Percentiles rank a stretch among this genome's conserved stretches.
Evolutionary conservation across 2,888 invertebrate genomes (phyloP).

Genomic region (Tipula confusa): DNA sequence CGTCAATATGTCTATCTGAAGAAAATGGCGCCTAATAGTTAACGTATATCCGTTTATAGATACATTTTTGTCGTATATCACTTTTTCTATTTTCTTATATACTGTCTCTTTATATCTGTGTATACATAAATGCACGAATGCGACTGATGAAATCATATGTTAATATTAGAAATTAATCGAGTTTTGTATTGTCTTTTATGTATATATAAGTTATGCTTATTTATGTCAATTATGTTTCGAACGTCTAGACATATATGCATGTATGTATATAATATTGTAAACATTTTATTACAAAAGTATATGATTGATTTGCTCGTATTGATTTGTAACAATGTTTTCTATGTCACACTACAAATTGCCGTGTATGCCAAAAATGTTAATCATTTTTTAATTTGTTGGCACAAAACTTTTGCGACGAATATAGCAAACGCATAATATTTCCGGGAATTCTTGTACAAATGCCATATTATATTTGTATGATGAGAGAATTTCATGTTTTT

Average conservation of each 20-base stretch:
- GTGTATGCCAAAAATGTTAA: not conserved
- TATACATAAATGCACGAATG: no score
- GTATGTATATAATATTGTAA: not conserved
- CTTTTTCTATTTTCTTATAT: not conserved
- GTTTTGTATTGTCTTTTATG: conserved; percentile 17
- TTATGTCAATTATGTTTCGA: not conserved
- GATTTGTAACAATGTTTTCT: not conserved
- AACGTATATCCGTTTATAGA: not conserved
- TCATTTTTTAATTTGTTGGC: not conserved
- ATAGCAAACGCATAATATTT: not conserved
- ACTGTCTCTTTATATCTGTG: not conserved
- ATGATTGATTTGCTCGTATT: not conserved
- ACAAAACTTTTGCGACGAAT: not conserved
- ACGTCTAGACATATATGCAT: not conserved
- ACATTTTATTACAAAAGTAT: no score
- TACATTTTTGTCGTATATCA: not conserved
- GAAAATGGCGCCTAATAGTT: not conserved
- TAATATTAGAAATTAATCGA: conserved; percentile 3
- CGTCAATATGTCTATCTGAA: not conserved
- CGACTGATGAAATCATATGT: not conserved
- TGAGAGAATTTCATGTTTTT: not conserved
- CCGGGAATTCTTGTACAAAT: not conserved
- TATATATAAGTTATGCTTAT: no score
- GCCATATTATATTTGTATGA: not conserved
- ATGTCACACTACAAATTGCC: not conserved